A percentile compares a stretch with the other conserved stretches of the same genome.
These are phyloP conservation scores for Clepsis dumicolana DNA, from an alignment of 2,888 invertebrate species.

Conservation along the genomic window DNA sequence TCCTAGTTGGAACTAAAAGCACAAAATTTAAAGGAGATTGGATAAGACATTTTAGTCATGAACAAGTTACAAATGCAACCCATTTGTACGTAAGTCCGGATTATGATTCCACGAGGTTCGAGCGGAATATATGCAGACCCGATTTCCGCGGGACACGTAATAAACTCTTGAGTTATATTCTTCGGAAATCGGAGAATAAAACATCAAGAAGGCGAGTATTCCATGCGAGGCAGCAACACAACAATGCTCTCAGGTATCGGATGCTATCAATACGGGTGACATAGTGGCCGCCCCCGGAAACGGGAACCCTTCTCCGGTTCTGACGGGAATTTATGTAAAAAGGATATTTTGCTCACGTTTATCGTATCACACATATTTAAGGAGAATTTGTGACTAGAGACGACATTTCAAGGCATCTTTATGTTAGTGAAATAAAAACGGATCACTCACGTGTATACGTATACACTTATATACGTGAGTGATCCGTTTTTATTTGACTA, in stretches of 20 bases:
- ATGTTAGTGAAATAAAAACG: no score
- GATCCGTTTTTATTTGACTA: no score
- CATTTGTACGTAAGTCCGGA: neutral
- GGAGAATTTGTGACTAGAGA: slow-evolving; percentile 32
- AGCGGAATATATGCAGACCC: slow-evolving; percentile 22
- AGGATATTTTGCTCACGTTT: slow-evolving; percentile 55
- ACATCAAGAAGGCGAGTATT: slow-evolving; percentile 5
- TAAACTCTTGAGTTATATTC: slow-evolving; percentile 26
- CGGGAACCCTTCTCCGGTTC: slow-evolving; percentile 48
- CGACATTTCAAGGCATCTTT: slow-evolving; percentile 19
- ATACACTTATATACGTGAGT: no score
- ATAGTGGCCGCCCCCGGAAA: slow-evolving; percentile 37
- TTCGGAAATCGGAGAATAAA: slow-evolving; percentile 31
- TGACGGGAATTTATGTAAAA: slow-evolving; percentile 62
- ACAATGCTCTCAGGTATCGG: slow-evolving; percentile 28
- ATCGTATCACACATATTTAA: slow-evolving; percentile 49
- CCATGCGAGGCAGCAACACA: slow-evolving; percentile 8
- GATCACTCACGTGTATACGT: no score
- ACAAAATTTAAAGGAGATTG: neutral
- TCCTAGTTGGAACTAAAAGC: neutral
- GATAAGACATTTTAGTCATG: neutral
- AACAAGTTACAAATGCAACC: neutral
- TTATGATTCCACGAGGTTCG: neutral
- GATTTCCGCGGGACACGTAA: slow-evolving; percentile 25
- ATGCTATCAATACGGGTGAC: slow-evolving; percentile 30